Conservation (phyloP, 2,797 vertebrate genomes). For the Tapirus indicus region DNA sequence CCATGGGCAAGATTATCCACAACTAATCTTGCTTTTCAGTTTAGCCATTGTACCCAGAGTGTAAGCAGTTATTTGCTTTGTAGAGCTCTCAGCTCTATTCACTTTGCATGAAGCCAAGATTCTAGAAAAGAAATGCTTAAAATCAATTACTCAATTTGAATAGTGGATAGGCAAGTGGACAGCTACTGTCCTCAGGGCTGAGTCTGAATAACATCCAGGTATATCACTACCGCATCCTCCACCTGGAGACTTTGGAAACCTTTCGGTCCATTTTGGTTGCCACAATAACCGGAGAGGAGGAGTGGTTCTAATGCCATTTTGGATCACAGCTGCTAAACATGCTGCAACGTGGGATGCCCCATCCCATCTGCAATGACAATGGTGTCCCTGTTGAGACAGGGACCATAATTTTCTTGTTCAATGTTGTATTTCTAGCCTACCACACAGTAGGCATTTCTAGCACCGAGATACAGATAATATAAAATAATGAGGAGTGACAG, state of each 20-base stretch:
- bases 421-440: not conserved
- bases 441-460: not conserved
- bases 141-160: slow-evolving; percentile 29
- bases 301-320: not conserved
- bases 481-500: not conserved
- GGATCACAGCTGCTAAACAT: not conserved
- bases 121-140: slow-evolving; percentile 37
- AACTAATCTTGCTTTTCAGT: slow-evolving; percentile 24
- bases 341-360: not conserved
- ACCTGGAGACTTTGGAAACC: not conserved
- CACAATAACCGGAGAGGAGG: not conserved
- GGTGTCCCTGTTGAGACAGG: not conserved
- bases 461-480: not conserved
- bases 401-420: not conserved
- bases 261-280: not conserved
- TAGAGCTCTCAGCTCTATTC: slow-evolving; percentile 32
- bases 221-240: not conserved
- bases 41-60: not conserved
- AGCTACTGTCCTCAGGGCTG: not conserved
- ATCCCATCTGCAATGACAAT: not conserved
- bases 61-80: slow-evolving; percentile 15
- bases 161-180: not conserved
- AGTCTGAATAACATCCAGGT: not conserved
- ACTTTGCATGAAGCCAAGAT: not conserved
- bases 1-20: not conserved